phyloP scores from a whole-genome alignment of 1,140 invertebrate genomes.

The Leptinotarsa texana region DNA sequence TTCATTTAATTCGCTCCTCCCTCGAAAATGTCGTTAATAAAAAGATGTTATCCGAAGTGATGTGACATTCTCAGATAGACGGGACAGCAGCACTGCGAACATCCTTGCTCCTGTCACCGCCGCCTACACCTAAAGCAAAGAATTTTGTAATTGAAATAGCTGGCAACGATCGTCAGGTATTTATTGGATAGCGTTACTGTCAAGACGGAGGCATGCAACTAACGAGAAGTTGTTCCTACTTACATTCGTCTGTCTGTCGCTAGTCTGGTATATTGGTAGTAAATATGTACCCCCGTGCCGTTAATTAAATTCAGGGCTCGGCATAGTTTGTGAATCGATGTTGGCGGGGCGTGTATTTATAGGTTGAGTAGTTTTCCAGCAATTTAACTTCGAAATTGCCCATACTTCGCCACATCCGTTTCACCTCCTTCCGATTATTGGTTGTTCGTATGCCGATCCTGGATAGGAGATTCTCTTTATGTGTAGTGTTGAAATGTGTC shows the following conservation, averaged over 20 bases:
- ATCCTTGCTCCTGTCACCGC: no score
- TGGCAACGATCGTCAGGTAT: no score
- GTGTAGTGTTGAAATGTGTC: background rate
- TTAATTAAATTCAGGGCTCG: conserved; percentile 10
- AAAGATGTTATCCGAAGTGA: no score
- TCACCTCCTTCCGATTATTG: conserved; percentile 30
- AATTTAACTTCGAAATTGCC: conserved; percentile 41
- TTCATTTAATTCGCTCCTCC: no score
- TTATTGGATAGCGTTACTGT: no score
- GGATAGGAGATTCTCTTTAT: conserved; percentile 40
- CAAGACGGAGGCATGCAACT: background rate
- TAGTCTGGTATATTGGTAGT: background rate
- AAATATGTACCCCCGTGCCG: conserved; percentile 8
- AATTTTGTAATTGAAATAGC: no score
- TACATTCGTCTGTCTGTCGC: conserved; percentile 3
- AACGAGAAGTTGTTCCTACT: background rate
- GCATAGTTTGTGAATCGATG: conserved; percentile 15
- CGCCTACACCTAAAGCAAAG: no score
- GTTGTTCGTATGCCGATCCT: conserved; percentile 39
- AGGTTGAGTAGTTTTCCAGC: conserved; percentile 36
- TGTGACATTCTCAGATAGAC: no score
- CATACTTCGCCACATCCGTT: conserved; percentile 35
- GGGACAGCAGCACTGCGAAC: no score
- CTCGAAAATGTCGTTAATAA: no score
- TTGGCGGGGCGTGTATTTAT: conserved; percentile 9